Conservation (phyloP, 2,888 invertebrate genomes). For the Dryomyza anilis region DNA sequence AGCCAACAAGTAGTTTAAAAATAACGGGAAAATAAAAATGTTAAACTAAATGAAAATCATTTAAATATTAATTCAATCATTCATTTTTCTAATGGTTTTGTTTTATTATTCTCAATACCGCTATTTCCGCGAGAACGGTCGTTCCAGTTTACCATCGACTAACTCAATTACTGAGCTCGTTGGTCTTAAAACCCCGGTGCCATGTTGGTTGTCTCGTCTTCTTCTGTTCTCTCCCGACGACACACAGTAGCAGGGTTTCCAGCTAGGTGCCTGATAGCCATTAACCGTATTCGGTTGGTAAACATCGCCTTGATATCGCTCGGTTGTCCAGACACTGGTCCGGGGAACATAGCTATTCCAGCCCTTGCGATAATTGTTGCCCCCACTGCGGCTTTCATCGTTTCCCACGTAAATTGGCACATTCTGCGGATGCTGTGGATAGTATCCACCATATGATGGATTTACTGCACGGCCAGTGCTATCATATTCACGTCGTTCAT, state of each 20-base stretch:
- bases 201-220: conserved; percentile 45
- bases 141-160: conserved; percentile 55
- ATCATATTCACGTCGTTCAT: conserved; percentile 45
- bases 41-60: not conserved
- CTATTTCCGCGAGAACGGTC: conserved; percentile 46
- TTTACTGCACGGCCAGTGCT: conserved; percentile 28
- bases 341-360: conserved; percentile 59
- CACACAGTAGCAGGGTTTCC: conserved; percentile 59
- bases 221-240: conserved; percentile 47
- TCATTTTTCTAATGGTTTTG: not conserved
- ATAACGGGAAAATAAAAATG: too few relatives aligned
- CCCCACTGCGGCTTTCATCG: conserved; percentile 42
- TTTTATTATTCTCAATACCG: not conserved
- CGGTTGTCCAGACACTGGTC: conserved; percentile 54
- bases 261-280: conserved; percentile 53
- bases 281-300: conserved; percentile 44
- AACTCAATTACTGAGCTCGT: conserved; percentile 42
- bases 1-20: too few relatives aligned
- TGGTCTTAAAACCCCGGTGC: conserved; percentile 32
- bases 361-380: conserved; percentile 48
- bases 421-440: conserved; percentile 49
- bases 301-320: conserved; percentile 50
- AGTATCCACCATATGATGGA: conserved; percentile 37
- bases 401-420: conserved; percentile 48
- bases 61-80: not conserved